These are phyloP conservation scores for Drepanosiphum platanoidis DNA, from an alignment of 2,888 invertebrate genomes.

Conservation along the genomic window DNA sequence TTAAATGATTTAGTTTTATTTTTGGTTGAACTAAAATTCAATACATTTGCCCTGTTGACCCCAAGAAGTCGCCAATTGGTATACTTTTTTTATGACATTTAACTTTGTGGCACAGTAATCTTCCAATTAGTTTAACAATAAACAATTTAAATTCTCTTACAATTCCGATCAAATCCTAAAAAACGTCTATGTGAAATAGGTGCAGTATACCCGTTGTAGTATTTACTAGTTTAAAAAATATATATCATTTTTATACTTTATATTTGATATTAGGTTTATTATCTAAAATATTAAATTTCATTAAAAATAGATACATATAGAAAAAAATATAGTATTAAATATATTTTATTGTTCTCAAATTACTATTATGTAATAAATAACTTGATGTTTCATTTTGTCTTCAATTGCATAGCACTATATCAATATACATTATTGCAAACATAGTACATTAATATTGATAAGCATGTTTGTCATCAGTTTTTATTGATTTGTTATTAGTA, in stretches of 20 bases:
- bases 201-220: no score
- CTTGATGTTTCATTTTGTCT: neutral
- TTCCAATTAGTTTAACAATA: neutral
- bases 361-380: neutral
- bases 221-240: neutral
- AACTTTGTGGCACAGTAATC: neutral
- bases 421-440: neutral
- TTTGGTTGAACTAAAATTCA: conserved; percentile 20
- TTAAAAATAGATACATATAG: neutral
- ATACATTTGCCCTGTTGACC: conserved; percentile 32
- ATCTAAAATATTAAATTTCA: neutral
- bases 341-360: neutral
- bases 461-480: no score
- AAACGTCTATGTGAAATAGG: no score
- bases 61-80: neutral
- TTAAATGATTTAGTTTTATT: conserved; percentile 25
- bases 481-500: no score
- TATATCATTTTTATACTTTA: neutral
- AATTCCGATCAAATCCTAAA: neutral
- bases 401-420: neutral
- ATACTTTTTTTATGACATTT: conserved; percentile 9
- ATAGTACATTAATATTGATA: neutral
- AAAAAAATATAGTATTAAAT: neutral
- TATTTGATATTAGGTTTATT: neutral
- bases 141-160: neutral